A percentile compares a stretch with the other conserved stretches of the same genome.
Conservation (phyloP, 1,140 invertebrate genomes). For the Dendroctonus valens region DNA sequence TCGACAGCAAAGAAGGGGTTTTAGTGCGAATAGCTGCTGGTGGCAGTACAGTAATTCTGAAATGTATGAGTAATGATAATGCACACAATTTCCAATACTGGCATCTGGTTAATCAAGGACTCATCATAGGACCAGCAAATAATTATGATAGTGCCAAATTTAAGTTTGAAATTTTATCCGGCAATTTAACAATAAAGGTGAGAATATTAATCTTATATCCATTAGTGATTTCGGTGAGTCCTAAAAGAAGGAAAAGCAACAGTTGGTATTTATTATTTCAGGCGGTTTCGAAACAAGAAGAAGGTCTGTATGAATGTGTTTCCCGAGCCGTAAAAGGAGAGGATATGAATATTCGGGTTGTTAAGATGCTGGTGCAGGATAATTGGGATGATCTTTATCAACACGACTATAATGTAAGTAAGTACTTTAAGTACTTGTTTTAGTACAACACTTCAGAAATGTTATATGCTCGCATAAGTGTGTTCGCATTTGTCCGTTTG, state of each 20-base stretch:
- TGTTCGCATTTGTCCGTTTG: too few species aligned
- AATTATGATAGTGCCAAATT: slow-evolving; percentile 33
- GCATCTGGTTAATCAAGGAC: slow-evolving; percentile 29
- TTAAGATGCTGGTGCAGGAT: slow-evolving; percentile 29
- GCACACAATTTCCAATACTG: slow-evolving; percentile 34
- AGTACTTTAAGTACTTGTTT: background rate
- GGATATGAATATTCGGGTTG: slow-evolving; percentile 29
- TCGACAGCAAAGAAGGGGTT: slow-evolving; percentile 15
- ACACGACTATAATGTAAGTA: slow-evolving; percentile 34
- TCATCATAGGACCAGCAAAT: slow-evolving; percentile 35
- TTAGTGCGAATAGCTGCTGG: slow-evolving; percentile 23
- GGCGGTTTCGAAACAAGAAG: slow-evolving; percentile 36
- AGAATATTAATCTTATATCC: slow-evolving; percentile 1
- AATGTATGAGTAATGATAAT: slow-evolving; percentile 35
- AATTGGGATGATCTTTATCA: slow-evolving; percentile 35
- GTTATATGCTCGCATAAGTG: too few species aligned
- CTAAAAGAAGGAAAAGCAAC: too few species aligned
- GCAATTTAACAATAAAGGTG: slow-evolving; percentile 37
- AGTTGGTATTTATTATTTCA: slow-evolving; percentile 17
- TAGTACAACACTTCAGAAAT: background rate
- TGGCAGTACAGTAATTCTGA: slow-evolving; percentile 32
- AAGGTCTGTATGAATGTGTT: slow-evolving; percentile 39
- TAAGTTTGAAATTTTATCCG: slow-evolving; percentile 33
- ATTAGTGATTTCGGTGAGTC: too few species aligned
- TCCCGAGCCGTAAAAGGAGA: slow-evolving; percentile 26